Conservation (phyloP, 2,113 vertebrate species). For the Agelaius tricolor region DNA sequence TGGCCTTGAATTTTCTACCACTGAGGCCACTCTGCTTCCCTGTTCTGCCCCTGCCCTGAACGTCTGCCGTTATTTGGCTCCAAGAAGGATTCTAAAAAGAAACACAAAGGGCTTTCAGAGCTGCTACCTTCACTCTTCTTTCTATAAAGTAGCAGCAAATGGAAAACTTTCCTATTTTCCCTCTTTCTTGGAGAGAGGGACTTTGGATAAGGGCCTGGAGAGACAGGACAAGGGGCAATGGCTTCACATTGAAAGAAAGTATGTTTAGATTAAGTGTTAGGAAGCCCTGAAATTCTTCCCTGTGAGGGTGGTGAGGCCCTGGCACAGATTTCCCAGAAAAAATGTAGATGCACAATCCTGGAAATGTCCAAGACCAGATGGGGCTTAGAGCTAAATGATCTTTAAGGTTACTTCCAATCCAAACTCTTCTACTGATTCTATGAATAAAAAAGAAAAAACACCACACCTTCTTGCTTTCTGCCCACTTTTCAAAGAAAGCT, state of each 20-base stretch:
- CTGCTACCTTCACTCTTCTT: neutral
- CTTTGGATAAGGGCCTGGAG: neutral
- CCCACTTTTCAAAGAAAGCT: neutral
- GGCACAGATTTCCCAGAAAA: neutral
- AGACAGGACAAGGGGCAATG: neutral
- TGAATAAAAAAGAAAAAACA: neutral
- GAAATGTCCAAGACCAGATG: neutral
- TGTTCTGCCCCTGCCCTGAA: neutral
- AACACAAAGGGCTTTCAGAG: neutral
- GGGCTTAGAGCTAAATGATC: neutral
- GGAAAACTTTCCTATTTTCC: neutral
- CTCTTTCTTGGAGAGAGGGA: neutral
- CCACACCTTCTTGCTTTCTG: neutral
- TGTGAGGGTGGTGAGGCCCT: neutral
- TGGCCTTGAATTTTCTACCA: neutral
- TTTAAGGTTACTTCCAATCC: neutral
- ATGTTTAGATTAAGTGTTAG: neutral
- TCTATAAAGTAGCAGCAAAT: neutral
- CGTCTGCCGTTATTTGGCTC: rapidly evolving
- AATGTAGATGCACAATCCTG: neutral
- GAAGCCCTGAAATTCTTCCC: neutral
- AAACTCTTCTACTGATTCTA: neutral
- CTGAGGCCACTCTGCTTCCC: neutral
- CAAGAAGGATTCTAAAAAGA: neutral
- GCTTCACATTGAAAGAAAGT: neutral